Evolutionary conservation across 2,113 vertebrate genomes (phyloP), one percentile per base, ranked within the genome.

Genomic region (Melanerpes aurifrons): DNA sequence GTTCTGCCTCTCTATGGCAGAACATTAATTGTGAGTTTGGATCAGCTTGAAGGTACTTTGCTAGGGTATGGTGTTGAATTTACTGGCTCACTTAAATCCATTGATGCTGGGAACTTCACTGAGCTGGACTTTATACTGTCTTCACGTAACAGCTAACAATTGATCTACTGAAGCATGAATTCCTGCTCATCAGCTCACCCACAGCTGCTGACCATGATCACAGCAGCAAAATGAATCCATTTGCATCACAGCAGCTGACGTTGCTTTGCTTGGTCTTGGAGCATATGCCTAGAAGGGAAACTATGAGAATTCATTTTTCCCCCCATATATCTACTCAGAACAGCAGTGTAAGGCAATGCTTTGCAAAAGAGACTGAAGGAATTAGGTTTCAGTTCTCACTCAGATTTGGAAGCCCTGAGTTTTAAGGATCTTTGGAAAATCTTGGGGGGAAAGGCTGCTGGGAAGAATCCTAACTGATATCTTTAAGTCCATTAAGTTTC

Each of bases 391-490:
- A 58, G 28, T 54, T 94, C 62, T 73, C 25, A 40, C 32, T 74
- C 63, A 31, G 56, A 80, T 80, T 81, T 84, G 29, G 40, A 61
- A 56, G 28, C 26, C 43, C 28, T 37, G 68, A 79, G 77, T 86
- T 89, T 87, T 93, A 75, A 89, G 28, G 26, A 10, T 5, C 1
- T 37, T 35, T 21, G 59, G 73, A 91, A 92, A 89, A 91, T 83
- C 35, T 86, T 32, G 32, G 4, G 6, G 6, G 40, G 57, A 74
- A 87, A 70, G 29, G 24, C 68, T 20, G 80, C 4, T 7, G 17
- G 25, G 48, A 90, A 48, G 12, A 22, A 78, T 64, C 20, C 35
- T 40, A 45, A 50, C 21, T 47, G 15, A 8, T 45, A 83, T 59
- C 11, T 70, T 74, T 40, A 78, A 93, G 63, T n/a, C 7, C 4